These are phyloP conservation scores for Synanthedon andrenaeformis DNA, from an alignment of 2,888 invertebrate species.

Conservation along the genomic window DNA sequence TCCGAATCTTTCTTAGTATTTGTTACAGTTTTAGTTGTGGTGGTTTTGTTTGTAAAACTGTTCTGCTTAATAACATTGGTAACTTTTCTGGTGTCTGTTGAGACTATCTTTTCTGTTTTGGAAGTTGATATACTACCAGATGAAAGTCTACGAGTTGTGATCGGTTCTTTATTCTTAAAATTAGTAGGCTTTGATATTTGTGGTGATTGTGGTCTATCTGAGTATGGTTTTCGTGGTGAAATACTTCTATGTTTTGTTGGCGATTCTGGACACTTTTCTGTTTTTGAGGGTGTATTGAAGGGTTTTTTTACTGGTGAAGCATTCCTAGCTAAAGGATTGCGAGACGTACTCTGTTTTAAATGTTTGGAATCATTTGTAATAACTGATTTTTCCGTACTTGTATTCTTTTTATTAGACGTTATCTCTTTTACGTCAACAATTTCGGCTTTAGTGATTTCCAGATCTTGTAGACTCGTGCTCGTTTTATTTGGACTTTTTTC, in stretches of 20 bases:
- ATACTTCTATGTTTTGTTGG: conserved; percentile 39
- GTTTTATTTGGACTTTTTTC: conserved; percentile 36
- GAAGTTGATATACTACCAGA: conserved; percentile 26
- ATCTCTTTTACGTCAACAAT: conserved; percentile 8
- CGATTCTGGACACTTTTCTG: conserved; percentile 25
- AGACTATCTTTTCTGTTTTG: conserved; percentile 33
- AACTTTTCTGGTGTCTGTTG: conserved; percentile 35
- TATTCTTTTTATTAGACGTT: conserved; percentile 6
- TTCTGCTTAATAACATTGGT: conserved; percentile 34
- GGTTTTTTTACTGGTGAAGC: conserved; percentile 46
- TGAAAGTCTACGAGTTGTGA: conserved; percentile 35
- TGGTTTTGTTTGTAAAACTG: conserved; percentile 25
- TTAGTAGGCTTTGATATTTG: conserved; percentile 38
- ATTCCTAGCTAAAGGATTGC: conserved; percentile 37
- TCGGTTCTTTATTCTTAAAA: conserved; percentile 38
- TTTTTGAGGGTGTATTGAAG: conserved; percentile 17
- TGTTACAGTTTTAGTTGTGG: conserved; percentile 22
- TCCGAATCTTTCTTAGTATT: conserved; percentile 47
- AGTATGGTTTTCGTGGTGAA: conserved; percentile 45
- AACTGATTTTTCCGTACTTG: conserved; percentile 9
- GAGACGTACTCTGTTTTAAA: conserved; percentile 18
- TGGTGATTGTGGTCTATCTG: conserved; percentile 47
- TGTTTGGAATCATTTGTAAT: conserved; percentile 10
- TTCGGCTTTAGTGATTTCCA: conserved; percentile 23
- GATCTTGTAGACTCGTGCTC: conserved; percentile 32